These are phyloP conservation scores for Manduca sexta DNA, from an alignment of 1,140 invertebrate genomes.

Conservation along the genomic window DNA sequence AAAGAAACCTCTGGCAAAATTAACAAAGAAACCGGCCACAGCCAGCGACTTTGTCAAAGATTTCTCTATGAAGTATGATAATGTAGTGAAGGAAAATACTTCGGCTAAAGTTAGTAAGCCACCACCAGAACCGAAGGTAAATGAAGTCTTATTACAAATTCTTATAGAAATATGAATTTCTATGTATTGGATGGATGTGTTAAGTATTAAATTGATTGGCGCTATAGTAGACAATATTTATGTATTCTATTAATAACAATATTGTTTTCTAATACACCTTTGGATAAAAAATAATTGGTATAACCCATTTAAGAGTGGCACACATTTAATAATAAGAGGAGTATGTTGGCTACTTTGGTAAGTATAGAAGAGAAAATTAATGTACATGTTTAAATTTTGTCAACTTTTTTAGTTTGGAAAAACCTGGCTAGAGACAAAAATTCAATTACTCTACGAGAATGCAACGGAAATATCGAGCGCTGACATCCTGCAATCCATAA, in stretches of 20 bases:
- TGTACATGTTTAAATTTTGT: too few species aligned
- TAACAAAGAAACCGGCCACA: slow-evolving; percentile 59
- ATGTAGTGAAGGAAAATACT: slow-evolving; percentile 16
- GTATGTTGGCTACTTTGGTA: too few species aligned
- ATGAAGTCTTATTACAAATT: slow-evolving; percentile 5
- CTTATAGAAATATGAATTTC: too few species aligned
- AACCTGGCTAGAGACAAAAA: slow-evolving; percentile 72
- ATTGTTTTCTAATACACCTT: too few species aligned
- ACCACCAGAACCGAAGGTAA: slow-evolving; percentile 25
- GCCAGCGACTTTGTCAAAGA: slow-evolving; percentile 52
- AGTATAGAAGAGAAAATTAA: too few species aligned
- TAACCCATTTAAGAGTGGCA: too few species aligned
- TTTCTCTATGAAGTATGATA: slow-evolving; percentile 70
- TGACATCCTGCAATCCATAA: slow-evolving; percentile 76
- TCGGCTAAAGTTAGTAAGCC: slow-evolving; percentile 24
- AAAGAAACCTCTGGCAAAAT: slow-evolving; percentile 50
- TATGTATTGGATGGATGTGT: too few species aligned
- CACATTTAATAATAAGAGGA: too few species aligned
- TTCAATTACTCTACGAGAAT: slow-evolving; percentile 72
- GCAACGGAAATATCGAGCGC: slow-evolving; percentile 69
- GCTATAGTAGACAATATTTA: too few species aligned
- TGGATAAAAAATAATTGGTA: too few species aligned
- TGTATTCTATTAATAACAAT: too few species aligned
- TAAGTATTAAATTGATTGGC: too few species aligned
- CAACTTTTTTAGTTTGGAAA: slow-evolving; percentile 75